These are phyloP conservation scores for Ataeniobius toweri DNA, from an alignment of 2,797 vertebrate species.

Conservation along the genomic window DNA sequence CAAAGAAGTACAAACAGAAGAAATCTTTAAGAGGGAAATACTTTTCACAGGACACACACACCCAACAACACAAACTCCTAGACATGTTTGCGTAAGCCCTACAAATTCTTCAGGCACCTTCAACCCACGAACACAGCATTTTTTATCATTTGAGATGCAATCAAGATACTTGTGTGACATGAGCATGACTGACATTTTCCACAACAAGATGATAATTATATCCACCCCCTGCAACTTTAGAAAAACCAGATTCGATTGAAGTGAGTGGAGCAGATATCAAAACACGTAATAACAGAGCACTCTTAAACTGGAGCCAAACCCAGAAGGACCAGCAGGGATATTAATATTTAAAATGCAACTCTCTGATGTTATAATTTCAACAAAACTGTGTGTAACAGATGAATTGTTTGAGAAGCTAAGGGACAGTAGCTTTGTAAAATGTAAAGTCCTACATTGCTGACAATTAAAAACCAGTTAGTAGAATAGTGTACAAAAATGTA, in stretches of 20 bases:
- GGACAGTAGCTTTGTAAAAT: conserved; percentile 8
- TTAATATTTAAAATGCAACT: conserved; percentile 36
- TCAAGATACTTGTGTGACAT: background rate
- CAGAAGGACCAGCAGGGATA: conserved; percentile 32
- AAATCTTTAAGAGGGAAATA: background rate
- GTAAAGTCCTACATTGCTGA: background rate
- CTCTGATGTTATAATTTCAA: conserved; percentile 29
- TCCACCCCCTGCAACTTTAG: background rate
- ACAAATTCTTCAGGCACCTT: conserved; percentile 29
- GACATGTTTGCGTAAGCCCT: conserved; percentile 6
- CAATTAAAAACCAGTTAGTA: background rate
- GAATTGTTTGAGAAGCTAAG: conserved; percentile 8
- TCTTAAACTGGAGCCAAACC: conserved; percentile 50
- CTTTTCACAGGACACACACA: background rate
- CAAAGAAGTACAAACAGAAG: background rate
- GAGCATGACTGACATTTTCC: background rate
- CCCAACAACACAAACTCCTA: background rate
- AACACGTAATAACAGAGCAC: conserved; percentile 59
- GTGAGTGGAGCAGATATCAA: conserved; percentile 40
- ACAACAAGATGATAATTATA: background rate
- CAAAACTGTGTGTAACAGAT: conserved; percentile 24
- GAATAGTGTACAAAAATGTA: background rate
- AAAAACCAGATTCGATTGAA: conserved; percentile 32
- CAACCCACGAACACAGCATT: conserved; percentile 27
- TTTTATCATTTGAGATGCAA: conserved; percentile 6